Base-by-base conservation (phyloP, 2,888 invertebrate species). In the Stenolophus ochropezus region DNA sequence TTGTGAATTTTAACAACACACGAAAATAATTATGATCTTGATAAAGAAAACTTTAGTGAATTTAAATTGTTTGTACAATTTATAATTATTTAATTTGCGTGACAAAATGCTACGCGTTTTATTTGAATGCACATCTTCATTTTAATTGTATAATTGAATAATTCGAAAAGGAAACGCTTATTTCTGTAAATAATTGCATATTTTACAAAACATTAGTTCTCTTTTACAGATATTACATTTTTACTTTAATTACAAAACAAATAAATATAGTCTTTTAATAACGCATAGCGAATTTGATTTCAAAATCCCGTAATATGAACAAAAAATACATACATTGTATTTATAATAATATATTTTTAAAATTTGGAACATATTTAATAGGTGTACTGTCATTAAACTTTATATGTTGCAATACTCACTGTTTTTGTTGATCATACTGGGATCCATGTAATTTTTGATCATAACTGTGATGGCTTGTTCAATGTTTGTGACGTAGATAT, bases 391-490 rank as follows among this genome's bases (percentile, higher is more conserved):
- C 8, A 61, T 61, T 61, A 5, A 56, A 56, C 11, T 20, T 56
- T 20, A 56, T 20, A 20, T 51, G 21, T 73, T 53, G 47, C 58
- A 69, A 23, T 85, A 90, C 91, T 90, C 85, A 91, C 92, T 88
- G 85, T 91, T 90, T 85, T 89, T 84, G 21, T 82, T 79, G 25
- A 84, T 84, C 47, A 85, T 90, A 84, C 91, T 91, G 1, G 91
- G 90, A 86, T 93, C 92, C 85, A 92, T 91, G 88, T 95, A 95
- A 88, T 96, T 96, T 86, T 94, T 92, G 85, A 96, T 95, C 86
- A 94, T 94, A 14, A 96, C 94, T 76, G 95, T 95, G 83, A 96
- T 94, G 16, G 94, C 94, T 89, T 96, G 96, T 88, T 96, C 96
- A 85, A 96, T 93, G 88, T 96, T 96, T 80, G 94, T 93, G 42